Evolutionary conservation across 2,113 vertebrate species (phyloP), one percentile per base, ranked within the genome.

Genomic region (Vimba vimba): DNA sequence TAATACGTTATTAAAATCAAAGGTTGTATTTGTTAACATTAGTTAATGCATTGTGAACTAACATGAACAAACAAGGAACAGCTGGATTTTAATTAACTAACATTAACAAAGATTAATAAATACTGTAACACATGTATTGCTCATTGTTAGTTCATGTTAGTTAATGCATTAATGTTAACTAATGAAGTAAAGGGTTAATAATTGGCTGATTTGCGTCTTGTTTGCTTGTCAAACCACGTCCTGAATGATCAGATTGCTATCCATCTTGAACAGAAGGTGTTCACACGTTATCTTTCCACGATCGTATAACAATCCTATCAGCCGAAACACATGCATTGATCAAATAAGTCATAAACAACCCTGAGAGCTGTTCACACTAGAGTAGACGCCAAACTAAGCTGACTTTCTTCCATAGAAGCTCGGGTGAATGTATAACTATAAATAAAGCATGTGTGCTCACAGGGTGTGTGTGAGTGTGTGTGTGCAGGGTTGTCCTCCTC

Each of bases 401-500:
- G 33, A 39, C 68, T 85, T 95, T 93, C 21, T 36, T 55, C 19
- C 50, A 57, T 21, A 33, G 50, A 78, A 50, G 50, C 92, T 23
- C 15, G 89, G 94, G 95, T 92, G 87, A 78, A 55, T 57, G 75
- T 47, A 91, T 90, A 91, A 92, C 91, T 92, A 90, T 91, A 93
- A 94, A 93, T 91, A 92, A 71, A 75, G 69, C 76, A 85, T 79
- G 71, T 81, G 69, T 85, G 79, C 87, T 80, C 86, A 19, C 78
- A 91, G 83, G 85, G 80, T 52, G 83, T 79, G 88, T 85, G 15
- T 39, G 33, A 4, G 33, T 33, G 88, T 85, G 15, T 39, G 62
- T 84, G 82, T 82, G 81, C 75, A n/a, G 39, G 94, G 93, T 94
- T 92, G 95, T 94, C 93, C 92, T 90, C 92, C 87, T 88, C 92